Conservation (phyloP, 23 tunicate species). For the Diplosoma virens region DNA sequence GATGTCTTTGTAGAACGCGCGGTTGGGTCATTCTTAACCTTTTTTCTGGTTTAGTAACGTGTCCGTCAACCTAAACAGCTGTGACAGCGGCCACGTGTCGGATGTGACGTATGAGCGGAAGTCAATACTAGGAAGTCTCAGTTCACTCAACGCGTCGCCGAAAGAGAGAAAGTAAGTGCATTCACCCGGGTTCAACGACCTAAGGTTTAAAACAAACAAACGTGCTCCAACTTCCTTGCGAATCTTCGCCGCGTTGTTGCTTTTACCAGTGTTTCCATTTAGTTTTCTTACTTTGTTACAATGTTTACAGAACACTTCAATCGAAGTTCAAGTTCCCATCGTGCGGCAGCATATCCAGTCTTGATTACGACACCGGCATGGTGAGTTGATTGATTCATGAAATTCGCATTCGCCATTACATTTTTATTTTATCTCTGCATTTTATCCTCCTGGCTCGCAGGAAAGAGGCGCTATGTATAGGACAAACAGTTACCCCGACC, state of each 20-base stretch:
- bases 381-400: conserved; percentile 34
- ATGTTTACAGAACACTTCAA: conserved; percentile 16
- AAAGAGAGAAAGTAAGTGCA: conserved; percentile 35
- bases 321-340: conserved; percentile 57
- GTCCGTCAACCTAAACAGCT: conserved; percentile 35
- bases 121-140: conserved; percentile 67
- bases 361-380: conserved; percentile 72
- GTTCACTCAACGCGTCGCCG: conserved; percentile 74
- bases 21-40: background rate
- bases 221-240: no score
- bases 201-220: no score
- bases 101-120: conserved; percentile 50
- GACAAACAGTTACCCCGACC: no score
- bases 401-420: background rate
- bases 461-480: background rate
- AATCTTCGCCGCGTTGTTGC: background rate
- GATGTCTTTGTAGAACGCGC: background rate
- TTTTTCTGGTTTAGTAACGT: conserved; percentile 21
- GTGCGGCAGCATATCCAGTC: conserved; percentile 66
- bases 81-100: conserved; percentile 55
- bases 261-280: background rate
- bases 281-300: background rate
- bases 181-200: no score
- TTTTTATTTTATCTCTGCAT: no score
- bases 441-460: no score